Percentiles rank a stretch among this genome's conserved stretches.
Conservation (phyloP, 92 coral and sea anemone species). For the Parazoanthus atlanticus region DNA sequence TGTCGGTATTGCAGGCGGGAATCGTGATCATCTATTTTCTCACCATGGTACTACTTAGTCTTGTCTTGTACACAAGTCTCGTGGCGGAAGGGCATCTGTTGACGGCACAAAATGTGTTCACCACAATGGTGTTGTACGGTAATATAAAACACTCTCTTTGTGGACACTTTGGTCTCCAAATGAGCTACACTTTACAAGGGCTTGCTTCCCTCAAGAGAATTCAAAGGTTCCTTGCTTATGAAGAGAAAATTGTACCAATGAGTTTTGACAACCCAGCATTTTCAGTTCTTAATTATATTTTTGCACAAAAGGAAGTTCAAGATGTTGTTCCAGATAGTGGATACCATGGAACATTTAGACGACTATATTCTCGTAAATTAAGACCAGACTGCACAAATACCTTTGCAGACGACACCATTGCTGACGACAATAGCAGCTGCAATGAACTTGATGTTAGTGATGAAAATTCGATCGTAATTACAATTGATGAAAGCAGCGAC, state of each 20-base stretch:
- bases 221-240: slow-evolving; percentile 28
- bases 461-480: background rate
- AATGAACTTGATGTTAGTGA: background rate
- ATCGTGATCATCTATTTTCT: slow-evolving; percentile 33
- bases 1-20: slow-evolving; percentile 36
- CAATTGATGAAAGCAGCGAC: background rate
- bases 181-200: slow-evolving; percentile 32
- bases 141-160: slow-evolving; percentile 38
- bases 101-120: slow-evolving; percentile 30
- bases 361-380: slow-evolving; percentile 27
- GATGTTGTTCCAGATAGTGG: slow-evolving; percentile 33
- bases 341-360: slow-evolving; percentile 22
- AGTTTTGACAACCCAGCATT: slow-evolving; percentile 40
- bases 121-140: slow-evolving; percentile 31
- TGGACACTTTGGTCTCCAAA: slow-evolving; percentile 43
- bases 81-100: slow-evolving; percentile 26
- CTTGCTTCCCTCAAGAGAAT: slow-evolving; percentile 37
- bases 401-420: background rate
- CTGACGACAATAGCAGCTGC: background rate
- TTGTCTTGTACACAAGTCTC: slow-evolving; percentile 29
- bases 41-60: slow-evolving; percentile 27
- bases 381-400: background rate
- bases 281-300: slow-evolving; percentile 38
- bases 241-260: slow-evolving; percentile 20
- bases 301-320: slow-evolving; percentile 3